These are phyloP conservation scores for Corythaeola cristata DNA, from an alignment of 2,113 vertebrate genomes.

Conservation along the genomic window DNA sequence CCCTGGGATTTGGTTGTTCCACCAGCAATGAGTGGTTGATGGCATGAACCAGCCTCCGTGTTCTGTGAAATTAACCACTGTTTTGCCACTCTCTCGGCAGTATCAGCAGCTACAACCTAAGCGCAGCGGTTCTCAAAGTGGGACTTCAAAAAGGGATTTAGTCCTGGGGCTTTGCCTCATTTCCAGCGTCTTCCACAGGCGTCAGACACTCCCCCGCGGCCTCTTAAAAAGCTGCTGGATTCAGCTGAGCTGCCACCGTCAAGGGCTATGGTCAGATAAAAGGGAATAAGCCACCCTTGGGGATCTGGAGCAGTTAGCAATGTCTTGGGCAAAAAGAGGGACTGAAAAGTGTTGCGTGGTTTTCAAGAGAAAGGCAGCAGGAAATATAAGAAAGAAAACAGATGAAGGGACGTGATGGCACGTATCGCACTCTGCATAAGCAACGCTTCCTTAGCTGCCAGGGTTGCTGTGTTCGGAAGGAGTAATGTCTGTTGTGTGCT, in stretches of 20 bases:
- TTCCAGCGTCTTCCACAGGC: neutral
- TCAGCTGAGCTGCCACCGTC: neutral
- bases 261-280: neutral
- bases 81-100: constrained; percentile 64
- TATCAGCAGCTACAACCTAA: constrained; percentile 48
- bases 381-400: neutral
- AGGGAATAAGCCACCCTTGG: neutral
- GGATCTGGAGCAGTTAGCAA: neutral
- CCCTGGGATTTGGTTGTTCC: neutral
- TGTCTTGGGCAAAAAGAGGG: neutral
- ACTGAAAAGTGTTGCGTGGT: neutral
- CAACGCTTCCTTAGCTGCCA: neutral
- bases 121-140: constrained; percentile 53
- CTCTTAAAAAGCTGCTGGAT: neutral
- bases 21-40: constrained; percentile 30
- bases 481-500: neutral
- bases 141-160: neutral
- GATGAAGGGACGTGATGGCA: neutral
- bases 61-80: constrained; percentile 48
- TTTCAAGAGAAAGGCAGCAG: neutral
- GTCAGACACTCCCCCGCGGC: neutral
- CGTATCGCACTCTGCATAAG: fast-evolving
- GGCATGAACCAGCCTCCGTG: constrained; percentile 43
- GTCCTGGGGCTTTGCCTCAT: neutral
- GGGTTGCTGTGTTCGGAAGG: neutral